These are phyloP conservation scores for Nycteola revayana DNA, from an alignment of 2,888 invertebrate species.

Conservation along the genomic window DNA sequence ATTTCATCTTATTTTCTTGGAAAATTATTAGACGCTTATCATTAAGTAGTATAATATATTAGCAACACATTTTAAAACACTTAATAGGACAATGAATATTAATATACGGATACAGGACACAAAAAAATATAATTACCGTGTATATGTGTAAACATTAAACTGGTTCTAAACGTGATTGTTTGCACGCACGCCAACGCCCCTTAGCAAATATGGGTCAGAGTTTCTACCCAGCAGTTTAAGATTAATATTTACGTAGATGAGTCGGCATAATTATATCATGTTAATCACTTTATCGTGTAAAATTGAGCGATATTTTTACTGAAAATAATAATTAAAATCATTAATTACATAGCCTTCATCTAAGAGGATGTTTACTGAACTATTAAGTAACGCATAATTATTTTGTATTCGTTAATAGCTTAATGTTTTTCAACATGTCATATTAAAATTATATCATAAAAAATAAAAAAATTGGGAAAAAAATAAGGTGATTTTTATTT, in stretches of 20 bases:
- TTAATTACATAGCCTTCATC: slow-evolving; percentile 30
- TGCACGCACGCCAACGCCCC: slow-evolving; percentile 55
- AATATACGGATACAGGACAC: slow-evolving; percentile 38
- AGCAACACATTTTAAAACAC: slow-evolving; percentile 29
- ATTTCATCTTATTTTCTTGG: no score
- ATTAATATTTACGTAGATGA: slow-evolving; percentile 54
- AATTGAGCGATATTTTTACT: slow-evolving; percentile 33
- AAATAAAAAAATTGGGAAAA: no score
- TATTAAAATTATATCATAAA: no score
- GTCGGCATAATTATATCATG: slow-evolving; percentile 46
- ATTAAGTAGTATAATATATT: no score
- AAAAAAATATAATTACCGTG: slow-evolving; percentile 58
- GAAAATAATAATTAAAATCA: slow-evolving; percentile 28
- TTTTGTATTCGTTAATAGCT: no score
- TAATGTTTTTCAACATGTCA: no score
- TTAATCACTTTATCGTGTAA: slow-evolving; percentile 40
- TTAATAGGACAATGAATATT: no score
- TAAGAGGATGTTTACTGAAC: slow-evolving; percentile 23
- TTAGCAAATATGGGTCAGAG: slow-evolving; percentile 49
- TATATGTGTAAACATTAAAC: slow-evolving; percentile 68
- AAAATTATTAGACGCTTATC: no score
- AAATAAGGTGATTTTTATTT: no score
- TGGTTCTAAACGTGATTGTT: slow-evolving; percentile 62
- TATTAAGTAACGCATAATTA: slow-evolving; percentile 24
- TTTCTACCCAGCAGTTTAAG: slow-evolving; percentile 40